phyloP scores from a whole-genome alignment of 2,113 vertebrate species.

The Channa argus region DNA sequence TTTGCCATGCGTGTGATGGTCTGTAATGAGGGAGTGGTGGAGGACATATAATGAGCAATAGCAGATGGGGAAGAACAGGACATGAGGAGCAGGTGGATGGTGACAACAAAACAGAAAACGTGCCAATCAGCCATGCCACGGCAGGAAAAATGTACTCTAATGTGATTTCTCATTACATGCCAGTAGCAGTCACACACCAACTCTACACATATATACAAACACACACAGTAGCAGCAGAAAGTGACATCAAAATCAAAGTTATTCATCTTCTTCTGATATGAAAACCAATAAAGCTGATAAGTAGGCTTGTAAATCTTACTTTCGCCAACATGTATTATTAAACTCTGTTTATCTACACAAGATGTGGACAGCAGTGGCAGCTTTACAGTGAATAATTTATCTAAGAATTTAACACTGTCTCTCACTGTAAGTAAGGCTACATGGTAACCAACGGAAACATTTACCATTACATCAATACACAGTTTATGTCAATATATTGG shows the following conservation, averaged over 20 bases:
- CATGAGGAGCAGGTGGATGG: conserved; percentile 49
- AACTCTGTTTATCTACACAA: background rate
- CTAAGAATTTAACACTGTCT: no score
- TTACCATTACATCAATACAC: no score
- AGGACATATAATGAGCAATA: conserved; percentile 17
- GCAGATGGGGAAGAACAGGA: conserved; percentile 25
- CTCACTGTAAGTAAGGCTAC: no score
- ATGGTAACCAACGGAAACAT: no score
- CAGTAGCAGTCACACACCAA: conserved; percentile 56
- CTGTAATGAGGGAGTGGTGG: conserved; percentile 5
- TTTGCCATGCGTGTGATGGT: background rate
- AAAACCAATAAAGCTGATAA: conserved; percentile 6
- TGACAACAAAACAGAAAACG: conserved; percentile 58
- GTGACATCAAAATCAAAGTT: conserved; percentile 10
- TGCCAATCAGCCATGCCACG: conserved; percentile 33
- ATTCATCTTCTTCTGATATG: conserved; percentile 16
- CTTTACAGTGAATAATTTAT: background rate
- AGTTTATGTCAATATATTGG: no score
- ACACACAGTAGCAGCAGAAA: conserved; percentile 3
- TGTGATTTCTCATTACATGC: conserved; percentile 78
- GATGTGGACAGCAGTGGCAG: background rate
- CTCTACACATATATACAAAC: conserved; percentile 25
- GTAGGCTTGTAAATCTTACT: conserved; percentile 1
- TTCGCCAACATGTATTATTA: background rate
- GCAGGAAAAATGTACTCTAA: conserved; percentile 61